Conservation (phyloP, 2,797 vertebrate species). For the Oryzias sinensis region DNA sequence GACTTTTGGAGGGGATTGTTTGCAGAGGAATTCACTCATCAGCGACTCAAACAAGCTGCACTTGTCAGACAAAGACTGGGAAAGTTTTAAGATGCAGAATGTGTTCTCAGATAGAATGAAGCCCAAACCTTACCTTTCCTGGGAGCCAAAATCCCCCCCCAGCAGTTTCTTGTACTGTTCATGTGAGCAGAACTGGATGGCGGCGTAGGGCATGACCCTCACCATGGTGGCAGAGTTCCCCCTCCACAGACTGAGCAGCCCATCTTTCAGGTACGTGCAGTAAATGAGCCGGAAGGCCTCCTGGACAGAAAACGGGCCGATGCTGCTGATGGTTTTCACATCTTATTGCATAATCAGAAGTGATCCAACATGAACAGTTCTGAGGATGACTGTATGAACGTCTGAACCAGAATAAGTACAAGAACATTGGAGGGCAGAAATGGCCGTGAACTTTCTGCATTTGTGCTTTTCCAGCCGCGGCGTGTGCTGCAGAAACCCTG, state of each 20-base stretch:
- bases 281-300: conserved; percentile 92
- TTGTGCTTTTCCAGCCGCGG: too few relatives aligned
- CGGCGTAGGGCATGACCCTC: conserved; percentile 92
- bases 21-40: too few relatives aligned
- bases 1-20: too few relatives aligned
- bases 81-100: too few relatives aligned
- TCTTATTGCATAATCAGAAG: not conserved
- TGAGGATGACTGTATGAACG: not conserved
- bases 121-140: conserved; percentile 85
- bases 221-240: conserved; percentile 98
- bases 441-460: not conserved
- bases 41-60: too few relatives aligned
- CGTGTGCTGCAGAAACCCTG: too few relatives aligned
- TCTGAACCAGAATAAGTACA: not conserved
- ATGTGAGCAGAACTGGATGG: conserved; percentile 96
- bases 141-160: conserved; percentile 87
- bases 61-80: too few relatives aligned
- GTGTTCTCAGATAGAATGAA: too few relatives aligned
- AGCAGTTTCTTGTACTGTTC: conserved; percentile 92
- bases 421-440: not conserved
- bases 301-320: conserved; percentile 60
- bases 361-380: too few relatives aligned
- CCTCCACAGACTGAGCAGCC: conserved; percentile 93
- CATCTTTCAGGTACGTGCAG: conserved; percentile 87
- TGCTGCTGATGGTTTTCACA: not conserved